A percentile compares a stretch with the other conserved stretches of the same genome.
These are phyloP conservation scores for Zeugodacus cucurbitae DNA, from an alignment of 1,140 invertebrate species.

Conservation along the genomic window DNA sequence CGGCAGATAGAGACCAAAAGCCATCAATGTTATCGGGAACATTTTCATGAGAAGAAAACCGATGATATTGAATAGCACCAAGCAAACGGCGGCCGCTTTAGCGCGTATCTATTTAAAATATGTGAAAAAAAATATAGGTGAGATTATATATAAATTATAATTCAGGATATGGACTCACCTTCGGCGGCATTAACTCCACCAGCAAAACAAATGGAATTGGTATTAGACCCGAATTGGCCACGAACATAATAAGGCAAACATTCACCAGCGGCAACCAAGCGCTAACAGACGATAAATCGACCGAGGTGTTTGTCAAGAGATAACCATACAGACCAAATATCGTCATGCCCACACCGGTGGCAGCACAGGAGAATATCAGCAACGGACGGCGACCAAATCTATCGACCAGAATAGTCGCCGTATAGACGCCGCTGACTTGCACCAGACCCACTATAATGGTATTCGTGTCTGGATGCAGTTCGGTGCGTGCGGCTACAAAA, in stretches of 20 bases:
- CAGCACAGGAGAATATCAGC: constrained; percentile 52
- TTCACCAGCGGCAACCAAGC: constrained; percentile 56
- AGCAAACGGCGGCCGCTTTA: constrained; percentile 53
- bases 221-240: constrained; percentile 54
- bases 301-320: constrained; percentile 50
- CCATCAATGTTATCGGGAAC: constrained; percentile 57
- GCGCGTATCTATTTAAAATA: constrained; percentile 49
- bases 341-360: constrained; percentile 50
- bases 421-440: constrained; percentile 67
- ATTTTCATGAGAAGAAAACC: constrained; percentile 54
- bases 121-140: too few relatives aligned
- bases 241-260: constrained; percentile 58
- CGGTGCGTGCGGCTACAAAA: constrained; percentile 73
- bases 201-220: constrained; percentile 59
- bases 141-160: too few relatives aligned
- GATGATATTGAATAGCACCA: constrained; percentile 55
- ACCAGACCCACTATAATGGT: constrained; percentile 69
- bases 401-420: constrained; percentile 58
- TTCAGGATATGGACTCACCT: constrained; percentile 35
- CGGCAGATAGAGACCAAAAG: constrained; percentile 54
- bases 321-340: constrained; percentile 56
- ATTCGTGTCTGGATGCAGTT: constrained; percentile 68
- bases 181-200: constrained; percentile 56
- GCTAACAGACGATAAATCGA: constrained; percentile 48
- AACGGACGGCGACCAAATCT: constrained; percentile 55